Evolutionary conservation across 2,797 vertebrate genomes (phyloP).

Genomic region (Danio kyathit): DNA sequence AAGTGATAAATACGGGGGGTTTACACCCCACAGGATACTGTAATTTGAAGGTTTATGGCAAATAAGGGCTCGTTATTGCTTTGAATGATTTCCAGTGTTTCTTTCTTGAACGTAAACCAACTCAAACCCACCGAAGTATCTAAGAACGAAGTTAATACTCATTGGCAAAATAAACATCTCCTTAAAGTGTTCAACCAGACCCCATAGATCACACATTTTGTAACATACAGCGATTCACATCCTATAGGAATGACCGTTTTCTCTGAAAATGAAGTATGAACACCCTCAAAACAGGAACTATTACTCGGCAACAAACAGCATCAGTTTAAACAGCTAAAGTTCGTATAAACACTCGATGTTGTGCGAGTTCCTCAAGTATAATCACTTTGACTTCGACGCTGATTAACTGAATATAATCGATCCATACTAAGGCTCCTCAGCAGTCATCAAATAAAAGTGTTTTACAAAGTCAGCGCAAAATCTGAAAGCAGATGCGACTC

Average conservation of each 20-base stretch:
- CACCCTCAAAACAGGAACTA: background rate
- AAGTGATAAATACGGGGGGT: slow-evolving; percentile 19
- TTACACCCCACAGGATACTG: background rate
- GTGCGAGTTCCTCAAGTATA: background rate
- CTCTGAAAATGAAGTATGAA: slow-evolving; percentile 20
- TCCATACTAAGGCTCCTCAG: slow-evolving; percentile 11
- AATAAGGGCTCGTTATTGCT: slow-evolving; percentile 56
- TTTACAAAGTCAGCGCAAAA: background rate
- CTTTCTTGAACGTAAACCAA: slow-evolving; percentile 36
- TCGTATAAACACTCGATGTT: background rate
- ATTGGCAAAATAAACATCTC: slow-evolving; percentile 53
- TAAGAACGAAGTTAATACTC: slow-evolving; percentile 57
- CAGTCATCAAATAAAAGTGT: background rate
- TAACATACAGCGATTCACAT: slow-evolving; percentile 47
- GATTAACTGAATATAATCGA: background rate
- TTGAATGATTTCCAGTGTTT: slow-evolving; percentile 59
- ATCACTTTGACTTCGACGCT: background rate
- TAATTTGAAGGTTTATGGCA: background rate
- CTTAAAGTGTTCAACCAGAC: slow-evolving; percentile 1
- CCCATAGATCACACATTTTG: slow-evolving; percentile 22
- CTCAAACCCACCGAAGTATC: slow-evolving; percentile 33
- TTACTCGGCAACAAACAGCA: background rate
- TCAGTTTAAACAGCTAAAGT: slow-evolving; percentile 7
- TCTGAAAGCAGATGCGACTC: slow-evolving; percentile 2
- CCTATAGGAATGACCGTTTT: slow-evolving; percentile 62